Evolutionary conservation across 2,797 vertebrate species (phyloP).

Genomic region (Myiothlypis coronata): DNA sequence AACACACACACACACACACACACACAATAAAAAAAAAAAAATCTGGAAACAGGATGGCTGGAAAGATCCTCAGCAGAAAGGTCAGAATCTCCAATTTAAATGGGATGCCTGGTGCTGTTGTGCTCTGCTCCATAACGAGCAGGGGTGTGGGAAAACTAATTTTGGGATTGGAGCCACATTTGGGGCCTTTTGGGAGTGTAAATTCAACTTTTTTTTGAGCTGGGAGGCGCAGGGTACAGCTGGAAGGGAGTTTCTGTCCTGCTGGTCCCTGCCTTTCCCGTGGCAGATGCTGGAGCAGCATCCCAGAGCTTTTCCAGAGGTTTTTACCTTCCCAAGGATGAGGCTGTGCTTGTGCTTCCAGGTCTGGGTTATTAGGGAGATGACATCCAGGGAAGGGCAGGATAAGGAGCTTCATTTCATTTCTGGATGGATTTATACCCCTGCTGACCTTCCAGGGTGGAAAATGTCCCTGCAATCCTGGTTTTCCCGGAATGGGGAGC

Average conservation of each 20-base stretch:
- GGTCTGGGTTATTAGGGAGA: neutral
- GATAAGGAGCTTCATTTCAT: neutral
- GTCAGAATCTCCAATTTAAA: constrained; percentile 67
- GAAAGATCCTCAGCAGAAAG: constrained; percentile 51
- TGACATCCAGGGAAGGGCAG: neutral
- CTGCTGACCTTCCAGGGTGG: neutral
- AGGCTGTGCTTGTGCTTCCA: neutral
- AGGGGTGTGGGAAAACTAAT: neutral
- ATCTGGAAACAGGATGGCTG: constrained; percentile 40
- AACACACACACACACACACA: neutral
- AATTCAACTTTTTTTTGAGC: neutral
- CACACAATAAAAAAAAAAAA: neutral
- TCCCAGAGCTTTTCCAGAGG: neutral
- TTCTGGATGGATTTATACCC: neutral
- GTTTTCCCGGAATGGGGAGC: accelerated
- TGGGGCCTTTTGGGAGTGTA: neutral
- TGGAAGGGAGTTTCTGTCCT: neutral
- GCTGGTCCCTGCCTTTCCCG: accelerated
- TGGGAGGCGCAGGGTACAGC: accelerated
- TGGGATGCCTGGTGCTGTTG: neutral
- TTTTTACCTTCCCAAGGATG: neutral
- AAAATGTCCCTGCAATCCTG: neutral
- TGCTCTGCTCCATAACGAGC: constrained; percentile 8
- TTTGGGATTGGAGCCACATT: neutral
- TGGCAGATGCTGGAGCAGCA: neutral